Base-by-base conservation (phyloP, 2,888 invertebrate genomes). In the Drosophila birchii region DNA sequence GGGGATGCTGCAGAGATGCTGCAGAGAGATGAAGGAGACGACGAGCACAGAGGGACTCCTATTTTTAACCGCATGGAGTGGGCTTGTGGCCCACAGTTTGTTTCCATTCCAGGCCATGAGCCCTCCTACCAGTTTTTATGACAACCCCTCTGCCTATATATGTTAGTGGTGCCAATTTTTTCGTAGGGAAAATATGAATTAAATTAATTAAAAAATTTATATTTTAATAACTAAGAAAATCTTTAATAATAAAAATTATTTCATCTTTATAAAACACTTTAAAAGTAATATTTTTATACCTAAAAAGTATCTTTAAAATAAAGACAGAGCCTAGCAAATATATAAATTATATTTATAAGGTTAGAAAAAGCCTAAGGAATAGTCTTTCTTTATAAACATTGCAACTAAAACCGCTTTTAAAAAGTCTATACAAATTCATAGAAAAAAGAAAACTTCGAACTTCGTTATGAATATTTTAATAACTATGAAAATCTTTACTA, bases 61-160 rank as follows among this genome's bases (percentile, higher is more conserved):
- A 76, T 53, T 68, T 79, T 72, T 79, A 75, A 60, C 66, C 75
- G 49, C 62, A 58, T 34, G 67, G 78, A 80, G 83, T 83, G 78
- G 80, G 80, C 60, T 74, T 68, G 55, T 64, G 61, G 51, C 77
- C 55, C 59, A 56, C 57, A 58, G 63, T 58, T 18, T 47, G 63
- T 58, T 18, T 47, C 67, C 67, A 58, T 66, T 66, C 49, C 39
- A 44, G n/a, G 43, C 23, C 61, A 29, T 34, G 18, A 29, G 39
- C 18, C 47, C 39, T 29, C 9, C 47, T 34, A 51, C 47, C 11
- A 11, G 23, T 11, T 23, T 56, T 26, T 36, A 41, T 23, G 29
- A 2, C 44, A 44, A 16, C n/a, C 29, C 58, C 14, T 26, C 26
- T 5, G 26, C 20, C 58, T 5, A 0, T 14, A 11, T 45, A 11